A percentile compares a stretch with the other conserved stretches of the same genome.
These are phyloP conservation scores for Sebastes cheni DNA, from an alignment of 2,797 vertebrate species.

Conservation along the genomic window DNA sequence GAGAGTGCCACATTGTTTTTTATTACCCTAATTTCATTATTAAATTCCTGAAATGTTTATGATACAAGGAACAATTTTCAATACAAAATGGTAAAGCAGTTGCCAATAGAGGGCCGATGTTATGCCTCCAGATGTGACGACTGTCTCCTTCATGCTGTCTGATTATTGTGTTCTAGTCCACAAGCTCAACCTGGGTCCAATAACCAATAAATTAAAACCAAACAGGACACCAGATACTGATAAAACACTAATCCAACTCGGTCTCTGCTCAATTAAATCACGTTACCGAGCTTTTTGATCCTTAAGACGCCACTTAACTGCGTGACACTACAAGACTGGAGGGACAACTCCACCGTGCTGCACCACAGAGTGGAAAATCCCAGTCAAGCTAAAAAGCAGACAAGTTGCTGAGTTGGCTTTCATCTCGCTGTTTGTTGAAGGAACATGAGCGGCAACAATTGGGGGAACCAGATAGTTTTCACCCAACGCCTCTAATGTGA, in stretches of 20 bases:
- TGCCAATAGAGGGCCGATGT: background rate
- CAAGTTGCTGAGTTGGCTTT: conserved; percentile 29
- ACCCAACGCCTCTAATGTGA: conserved; percentile 28
- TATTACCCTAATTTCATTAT: background rate
- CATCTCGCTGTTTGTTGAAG: conserved; percentile 47
- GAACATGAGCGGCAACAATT: conserved; percentile 37
- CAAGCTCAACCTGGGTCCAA: conserved; percentile 23
- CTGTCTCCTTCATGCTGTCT: background rate
- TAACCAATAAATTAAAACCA: conserved; percentile 30
- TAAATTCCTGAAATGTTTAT: background rate
- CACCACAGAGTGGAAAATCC: conserved; percentile 44
- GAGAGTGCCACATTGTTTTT: background rate
- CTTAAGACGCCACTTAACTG: conserved; percentile 11
- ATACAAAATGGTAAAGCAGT: background rate
- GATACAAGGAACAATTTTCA: background rate
- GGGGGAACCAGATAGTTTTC: conserved; percentile 15
- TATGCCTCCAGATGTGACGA: background rate
- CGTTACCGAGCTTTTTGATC: conserved; percentile 1
- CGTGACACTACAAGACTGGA: conserved; percentile 21
- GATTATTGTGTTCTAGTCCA: conserved; percentile 13
- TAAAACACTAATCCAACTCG: conserved; percentile 14
- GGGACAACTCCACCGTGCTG: conserved; percentile 3
- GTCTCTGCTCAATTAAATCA: conserved; percentile 21
- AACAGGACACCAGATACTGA: conserved; percentile 20
- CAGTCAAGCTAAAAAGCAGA: conserved; percentile 5